Percentiles rank a stretch among this genome's conserved stretches.
phyloP scores from a whole-genome alignment of 1,140 invertebrate genomes.

The Drosophila chauvacae region DNA sequence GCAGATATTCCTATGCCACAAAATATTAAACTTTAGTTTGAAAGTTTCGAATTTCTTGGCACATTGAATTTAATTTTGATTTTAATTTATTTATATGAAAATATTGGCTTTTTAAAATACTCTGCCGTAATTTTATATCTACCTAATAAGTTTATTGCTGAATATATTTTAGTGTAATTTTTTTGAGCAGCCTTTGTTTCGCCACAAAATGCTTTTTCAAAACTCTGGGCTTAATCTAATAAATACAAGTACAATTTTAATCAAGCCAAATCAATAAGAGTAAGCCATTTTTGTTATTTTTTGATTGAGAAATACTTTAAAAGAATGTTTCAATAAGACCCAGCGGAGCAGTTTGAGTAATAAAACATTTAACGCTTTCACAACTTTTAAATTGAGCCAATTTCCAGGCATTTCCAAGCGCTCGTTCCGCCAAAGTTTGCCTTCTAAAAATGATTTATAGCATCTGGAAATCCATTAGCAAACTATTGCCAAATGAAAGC shows the following conservation, averaged over 20 bases:
- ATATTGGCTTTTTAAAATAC: no score
- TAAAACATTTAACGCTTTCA: slow-evolving; percentile 11
- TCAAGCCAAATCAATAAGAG: not conserved
- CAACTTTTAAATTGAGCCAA: slow-evolving; percentile 17
- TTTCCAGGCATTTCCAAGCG: not conserved
- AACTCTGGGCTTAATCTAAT: not conserved
- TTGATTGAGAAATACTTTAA: not conserved
- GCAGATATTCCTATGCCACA: not conserved
- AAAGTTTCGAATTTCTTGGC: not conserved
- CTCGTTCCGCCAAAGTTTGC: slow-evolving; percentile 30
- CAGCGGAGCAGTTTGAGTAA: not conserved
- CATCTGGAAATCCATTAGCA: slow-evolving; percentile 49
- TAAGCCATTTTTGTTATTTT: not conserved
- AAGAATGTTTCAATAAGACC: not conserved
- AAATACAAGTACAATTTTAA: not conserved
- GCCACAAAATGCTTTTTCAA: no score
- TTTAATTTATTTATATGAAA: not conserved
- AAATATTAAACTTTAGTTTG: not conserved
- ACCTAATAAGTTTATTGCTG: no score
- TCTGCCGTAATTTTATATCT: no score
- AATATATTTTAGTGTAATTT: not conserved
- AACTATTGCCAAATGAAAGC: slow-evolving; percentile 46
- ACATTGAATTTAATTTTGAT: not conserved
- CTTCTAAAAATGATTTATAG: slow-evolving; percentile 55
- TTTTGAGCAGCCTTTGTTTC: no score